Evolutionary conservation across 35 echinoderm and acorn worm genomes (phyloP).

Genomic region (Ptychodera flava): DNA sequence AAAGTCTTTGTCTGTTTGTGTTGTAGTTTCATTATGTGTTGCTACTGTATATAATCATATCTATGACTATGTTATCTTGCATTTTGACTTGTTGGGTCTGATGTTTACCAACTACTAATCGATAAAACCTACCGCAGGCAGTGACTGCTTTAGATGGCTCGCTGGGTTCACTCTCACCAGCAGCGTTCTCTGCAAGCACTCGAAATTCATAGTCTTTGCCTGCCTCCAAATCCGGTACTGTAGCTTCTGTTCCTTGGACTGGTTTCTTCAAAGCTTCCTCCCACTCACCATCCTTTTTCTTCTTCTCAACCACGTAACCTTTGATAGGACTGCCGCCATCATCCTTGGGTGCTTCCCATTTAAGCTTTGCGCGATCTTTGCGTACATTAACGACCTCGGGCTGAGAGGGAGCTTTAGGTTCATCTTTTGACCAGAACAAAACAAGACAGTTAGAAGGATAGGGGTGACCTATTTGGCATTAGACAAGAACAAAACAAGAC

Average conservation of each 20-base stretch:
- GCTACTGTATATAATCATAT: too few relatives aligned
- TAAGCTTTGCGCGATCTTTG: conserved; percentile 55
- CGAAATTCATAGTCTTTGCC: conserved; percentile 75
- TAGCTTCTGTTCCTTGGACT: conserved; percentile 74
- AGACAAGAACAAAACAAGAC: too few relatives aligned
- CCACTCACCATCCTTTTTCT: conserved; percentile 88
- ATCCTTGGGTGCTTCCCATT: conserved; percentile 60
- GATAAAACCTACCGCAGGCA: conserved; percentile 54
- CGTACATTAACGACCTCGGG: conserved; percentile 70
- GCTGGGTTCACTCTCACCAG: conserved; percentile 77
- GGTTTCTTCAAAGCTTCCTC: conserved; percentile 77
- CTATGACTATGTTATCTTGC: too few relatives aligned
- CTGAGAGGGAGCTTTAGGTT: conserved; percentile 47
- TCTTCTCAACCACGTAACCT: conserved; percentile 91
- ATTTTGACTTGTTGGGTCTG: too few relatives aligned
- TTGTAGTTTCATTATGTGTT: too few relatives aligned
- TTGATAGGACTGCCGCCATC: conserved; percentile 88
- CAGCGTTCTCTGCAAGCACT: conserved; percentile 83
- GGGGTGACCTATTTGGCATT: too few relatives aligned
- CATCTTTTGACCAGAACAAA: conserved; percentile 29
- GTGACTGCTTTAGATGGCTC: conserved; percentile 53
- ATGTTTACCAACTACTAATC: too few relatives aligned
- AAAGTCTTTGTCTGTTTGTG: too few relatives aligned
- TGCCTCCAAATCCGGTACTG: conserved; percentile 41
- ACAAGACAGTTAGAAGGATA: too few relatives aligned